phyloP scores from a whole-genome alignment of 2,888 invertebrate species.

The Scaptomyza polygonia region DNA sequence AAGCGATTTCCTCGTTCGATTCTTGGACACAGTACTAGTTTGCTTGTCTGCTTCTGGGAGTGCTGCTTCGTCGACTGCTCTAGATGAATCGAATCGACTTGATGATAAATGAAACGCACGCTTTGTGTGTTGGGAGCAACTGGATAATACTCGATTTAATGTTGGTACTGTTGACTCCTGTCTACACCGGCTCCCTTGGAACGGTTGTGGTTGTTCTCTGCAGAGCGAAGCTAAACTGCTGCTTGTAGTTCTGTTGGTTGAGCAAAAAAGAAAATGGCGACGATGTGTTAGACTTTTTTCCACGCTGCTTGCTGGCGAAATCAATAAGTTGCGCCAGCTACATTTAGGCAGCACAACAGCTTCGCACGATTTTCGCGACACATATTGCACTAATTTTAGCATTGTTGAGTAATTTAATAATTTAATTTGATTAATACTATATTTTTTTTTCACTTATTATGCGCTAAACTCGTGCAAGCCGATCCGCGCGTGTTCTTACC shows the following conservation, averaged over 20 bases:
- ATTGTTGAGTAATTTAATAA: constrained; percentile 44
- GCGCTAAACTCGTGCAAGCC: constrained; percentile 67
- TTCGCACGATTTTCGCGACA: constrained; percentile 73
- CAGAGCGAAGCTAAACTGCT: constrained; percentile 76
- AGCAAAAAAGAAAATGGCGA: constrained; percentile 83
- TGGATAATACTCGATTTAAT: constrained; percentile 35
- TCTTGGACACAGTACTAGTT: constrained; percentile 49
- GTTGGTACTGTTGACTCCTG: constrained; percentile 45
- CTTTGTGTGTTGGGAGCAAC: constrained; percentile 43
- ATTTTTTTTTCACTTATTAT: constrained; percentile 42
- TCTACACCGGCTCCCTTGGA: constrained; percentile 62
- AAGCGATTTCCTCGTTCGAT: constrained; percentile 58
- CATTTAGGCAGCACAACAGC: constrained; percentile 49
- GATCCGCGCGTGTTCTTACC: constrained; percentile 81
- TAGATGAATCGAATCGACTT: constrained; percentile 54
- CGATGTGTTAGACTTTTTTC: constrained; percentile 75
- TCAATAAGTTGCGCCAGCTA: constrained; percentile 79
- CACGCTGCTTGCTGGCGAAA: constrained; percentile 74
- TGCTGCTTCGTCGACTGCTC: constrained; percentile 47
- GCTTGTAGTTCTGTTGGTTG: constrained; percentile 79
- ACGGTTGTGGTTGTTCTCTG: constrained; percentile 70
- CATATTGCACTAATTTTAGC: constrained; percentile 78
- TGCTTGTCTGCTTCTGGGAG: constrained; percentile 59
- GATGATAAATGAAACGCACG: constrained; percentile 63
- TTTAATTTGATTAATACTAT: constrained; percentile 28